Evolutionary conservation across 2,888 invertebrate species (phyloP), one percentile per base, ranked within the genome.

Genomic region (Callinectes sapidus): DNA sequence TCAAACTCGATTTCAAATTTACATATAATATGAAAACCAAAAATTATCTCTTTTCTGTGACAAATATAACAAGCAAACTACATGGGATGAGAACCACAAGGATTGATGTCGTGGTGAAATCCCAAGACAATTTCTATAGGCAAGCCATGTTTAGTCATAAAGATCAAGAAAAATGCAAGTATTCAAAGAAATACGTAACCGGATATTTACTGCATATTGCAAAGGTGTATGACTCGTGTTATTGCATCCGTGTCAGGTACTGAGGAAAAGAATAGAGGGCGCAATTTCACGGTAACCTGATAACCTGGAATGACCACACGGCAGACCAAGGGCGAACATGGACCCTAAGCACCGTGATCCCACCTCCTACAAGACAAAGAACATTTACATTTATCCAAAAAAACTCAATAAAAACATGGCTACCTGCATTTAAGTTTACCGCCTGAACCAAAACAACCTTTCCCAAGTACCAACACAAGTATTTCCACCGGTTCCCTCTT

Each of bases 201-300:
- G 81, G 35, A 35, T 35, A 81, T 81, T 81, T 81, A 81, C 81
- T 81, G 81, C 81, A 81, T 35, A 81, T 81, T 81, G 81, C 32
- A 81, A 10, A 32, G 35, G 81, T 81, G 81, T 35, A 81, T 81
- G 81, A 81, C 35, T 81, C 13, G 32, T 32, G 81, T 81, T 81
- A 35, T 81, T 81, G 32, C 35, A 35, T 35, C 14, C n/a, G 71
- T 81, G 81, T 81, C 35, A 35, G 81, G 35, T 35, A 81, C 16
- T 32, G 35, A 81, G 16, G 35, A 81, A 81, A 81, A 35, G 32
- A 81, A 35, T 81, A 16, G 81, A 32, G 10, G 81, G 81, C 28
- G 32, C 35, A 81, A 81, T 32, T 35, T 81, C 81, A 81, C 32
- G 81, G 81, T 81, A 81, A 81, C 81, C 81, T 81, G 35, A 81